Base-by-base conservation (phyloP, 2,113 vertebrate genomes). In the Peucedramus taeniatus region DNA sequence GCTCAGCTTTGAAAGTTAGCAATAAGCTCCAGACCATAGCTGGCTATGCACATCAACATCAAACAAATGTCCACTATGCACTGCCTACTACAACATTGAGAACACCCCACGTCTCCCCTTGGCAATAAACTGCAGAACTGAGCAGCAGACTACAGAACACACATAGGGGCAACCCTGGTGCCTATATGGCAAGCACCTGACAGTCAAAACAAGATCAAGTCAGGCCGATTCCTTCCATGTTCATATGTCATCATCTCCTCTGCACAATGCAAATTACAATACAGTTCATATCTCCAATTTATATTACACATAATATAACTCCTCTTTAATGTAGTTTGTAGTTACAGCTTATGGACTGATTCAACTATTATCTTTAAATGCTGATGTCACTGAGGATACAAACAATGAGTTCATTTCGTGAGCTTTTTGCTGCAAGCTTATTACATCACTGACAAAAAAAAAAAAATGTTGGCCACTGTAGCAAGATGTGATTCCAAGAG, bases 151-250 rank as follows among this genome's bases (percentile, higher is more conserved):
- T 64, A 42, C 1, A 5, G 70, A 45, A 30, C 3, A 10, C 37
- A 26, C 0, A 0, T 9, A 7, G 21, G 22, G 27, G 61, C 71
- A 68, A 35, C 23, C 40, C 63, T 9, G 24, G 28, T 11, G 42
- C 0, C 0, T 1, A 2, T 5, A 47, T 10, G 50, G 31, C 50
- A 44, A 80, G 15, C 19, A 56, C 22, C 21, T 56, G 66, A 42
- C 51, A 44, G 45, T 7, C 44, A 39, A 28, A 83, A 37, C 27
- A 60, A 17, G 45, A 47, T 13, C 31, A 35, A 24, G 66, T 37
- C 37, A 70, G 24, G 27, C 10, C 47, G 27, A 6, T 23, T 75
- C 39, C 66, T 60, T 24, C 59, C 5, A 0, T 12, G 16, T 47
- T 47, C 21, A 3, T 9, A 10, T 27, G 22, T 27, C 76, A 60